Conservation (phyloP, 2,888 invertebrate species). For the Drosophila formosana region DNA sequence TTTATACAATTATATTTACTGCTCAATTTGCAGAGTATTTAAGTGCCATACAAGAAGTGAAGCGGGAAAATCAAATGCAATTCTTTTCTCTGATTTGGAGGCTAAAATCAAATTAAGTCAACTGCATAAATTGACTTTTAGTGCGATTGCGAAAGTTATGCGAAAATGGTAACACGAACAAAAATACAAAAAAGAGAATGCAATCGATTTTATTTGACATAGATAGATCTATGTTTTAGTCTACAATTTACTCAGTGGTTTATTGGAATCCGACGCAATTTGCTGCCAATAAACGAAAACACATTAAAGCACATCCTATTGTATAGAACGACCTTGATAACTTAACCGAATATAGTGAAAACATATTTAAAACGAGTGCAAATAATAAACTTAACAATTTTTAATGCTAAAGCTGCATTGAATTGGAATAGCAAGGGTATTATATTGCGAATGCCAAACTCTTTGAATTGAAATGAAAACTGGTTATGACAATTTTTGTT, state of each 20-base stretch:
- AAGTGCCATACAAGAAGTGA: background rate
- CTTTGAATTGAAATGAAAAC: background rate
- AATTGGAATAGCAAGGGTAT: background rate
- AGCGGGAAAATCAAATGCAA: slow-evolving; percentile 15
- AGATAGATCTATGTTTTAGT: background rate
- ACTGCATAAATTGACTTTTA: slow-evolving; percentile 73
- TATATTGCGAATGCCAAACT: background rate
- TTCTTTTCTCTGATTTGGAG: slow-evolving; percentile 47
- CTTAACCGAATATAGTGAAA: too few species aligned
- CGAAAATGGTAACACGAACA: slow-evolving; percentile 24
- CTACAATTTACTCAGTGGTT: slow-evolving; percentile 27
- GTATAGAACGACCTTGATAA: too few species aligned
- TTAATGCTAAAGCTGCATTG: background rate
- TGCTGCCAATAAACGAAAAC: background rate
- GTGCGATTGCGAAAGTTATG: slow-evolving; percentile 40
- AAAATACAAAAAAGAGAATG: slow-evolving; percentile 7
- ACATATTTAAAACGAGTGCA: too few species aligned
- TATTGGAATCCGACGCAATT: slow-evolving; percentile 20
- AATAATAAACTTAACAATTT: too few species aligned
- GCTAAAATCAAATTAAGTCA: slow-evolving; percentile 73
- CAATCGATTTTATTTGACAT: slow-evolving; percentile 28
- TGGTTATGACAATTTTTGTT: slow-evolving; percentile 1
- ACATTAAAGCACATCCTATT: background rate
- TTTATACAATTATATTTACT: background rate
- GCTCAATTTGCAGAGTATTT: slow-evolving; percentile 14